A percentile compares a stretch with the other conserved stretches of the same genome.
Conservation (phyloP, 2,113 vertebrate genomes). For the Perca schrenkii region DNA sequence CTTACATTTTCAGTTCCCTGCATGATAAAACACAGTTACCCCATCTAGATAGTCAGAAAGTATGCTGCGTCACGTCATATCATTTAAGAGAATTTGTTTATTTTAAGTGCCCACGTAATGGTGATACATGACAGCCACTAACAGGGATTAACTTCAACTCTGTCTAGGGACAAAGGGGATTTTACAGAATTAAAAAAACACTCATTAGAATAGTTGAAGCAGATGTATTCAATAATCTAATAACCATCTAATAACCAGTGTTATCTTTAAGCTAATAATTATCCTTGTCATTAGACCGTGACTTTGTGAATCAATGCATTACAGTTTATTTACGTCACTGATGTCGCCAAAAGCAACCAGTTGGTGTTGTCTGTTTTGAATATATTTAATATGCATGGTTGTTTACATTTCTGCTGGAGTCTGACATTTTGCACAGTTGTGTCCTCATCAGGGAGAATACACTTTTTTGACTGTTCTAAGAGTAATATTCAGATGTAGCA, state of each 20-base stretch:
- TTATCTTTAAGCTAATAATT: conserved; percentile 14
- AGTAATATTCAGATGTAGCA: conserved; percentile 51
- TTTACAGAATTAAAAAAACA: conserved; percentile 3
- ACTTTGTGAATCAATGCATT: background rate
- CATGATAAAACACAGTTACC: background rate
- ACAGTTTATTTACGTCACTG: background rate
- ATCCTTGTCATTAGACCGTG: background rate
- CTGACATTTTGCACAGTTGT: conserved; percentile 54
- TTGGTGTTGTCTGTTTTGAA: conserved; percentile 6
- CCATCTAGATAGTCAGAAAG: background rate
- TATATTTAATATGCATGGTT: conserved; percentile 54
- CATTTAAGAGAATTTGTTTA: background rate
- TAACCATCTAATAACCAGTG: conserved; percentile 11
- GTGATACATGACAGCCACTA: background rate
- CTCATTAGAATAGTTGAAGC: background rate
- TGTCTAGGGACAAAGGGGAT: conserved; percentile 30
- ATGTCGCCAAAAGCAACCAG: conserved; percentile 1
- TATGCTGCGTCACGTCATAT: too few species aligned
- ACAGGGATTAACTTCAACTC: background rate
- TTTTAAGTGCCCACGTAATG: background rate
- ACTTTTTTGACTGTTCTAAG: conserved; percentile 25
- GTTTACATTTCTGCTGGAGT: conserved; percentile 57
- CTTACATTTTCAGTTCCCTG: background rate
- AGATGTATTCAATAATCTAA: conserved; percentile 10
- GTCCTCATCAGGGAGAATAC: conserved; percentile 56